Evolutionary conservation across 2,888 invertebrate species (phyloP).

Genomic region (Hydroisotoma schaefferi): DNA sequence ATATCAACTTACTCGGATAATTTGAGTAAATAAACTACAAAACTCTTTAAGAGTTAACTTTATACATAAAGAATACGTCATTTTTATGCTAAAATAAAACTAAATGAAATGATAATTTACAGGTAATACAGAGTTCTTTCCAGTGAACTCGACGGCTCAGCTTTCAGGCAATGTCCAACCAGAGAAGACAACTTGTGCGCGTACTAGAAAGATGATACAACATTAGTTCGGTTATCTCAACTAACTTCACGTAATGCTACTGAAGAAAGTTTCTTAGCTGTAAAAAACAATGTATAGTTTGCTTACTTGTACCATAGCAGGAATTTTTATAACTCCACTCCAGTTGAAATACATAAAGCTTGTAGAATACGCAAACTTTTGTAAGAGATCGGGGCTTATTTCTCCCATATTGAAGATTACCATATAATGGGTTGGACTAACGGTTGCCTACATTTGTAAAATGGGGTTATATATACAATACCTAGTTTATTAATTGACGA

Average conservation of each 20-base stretch:
- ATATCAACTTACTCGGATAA: too few relatives aligned
- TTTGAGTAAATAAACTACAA: too few relatives aligned
- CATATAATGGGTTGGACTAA: conserved; percentile 9
- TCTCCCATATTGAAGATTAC: conserved; percentile 9
- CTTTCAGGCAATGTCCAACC: conserved; percentile 4
- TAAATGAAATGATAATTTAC: too few relatives aligned
- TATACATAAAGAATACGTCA: too few relatives aligned
- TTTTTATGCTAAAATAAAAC: too few relatives aligned
- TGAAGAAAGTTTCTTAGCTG: neutral
- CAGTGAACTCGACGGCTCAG: neutral
- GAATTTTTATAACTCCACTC: conserved; percentile 1
- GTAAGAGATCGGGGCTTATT: conserved; percentile 5
- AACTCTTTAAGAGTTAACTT: too few relatives aligned
- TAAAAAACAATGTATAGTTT: neutral
- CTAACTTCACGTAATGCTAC: neutral
- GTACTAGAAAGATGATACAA: conserved; percentile 3
- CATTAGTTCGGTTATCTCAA: neutral
- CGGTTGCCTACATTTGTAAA: neutral
- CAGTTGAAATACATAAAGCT: conserved; percentile 13
- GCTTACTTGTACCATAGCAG: conserved; percentile 11
- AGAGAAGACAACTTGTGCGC: conserved; percentile 8
- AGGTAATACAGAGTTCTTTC: conserved; percentile 4
- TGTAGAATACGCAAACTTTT: conserved; percentile 9
- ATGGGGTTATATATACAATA: neutral
- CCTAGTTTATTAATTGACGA: neutral